phyloP scores from a whole-genome alignment of 2,797 vertebrate genomes.

The Brachyalestes nurse region DNA sequence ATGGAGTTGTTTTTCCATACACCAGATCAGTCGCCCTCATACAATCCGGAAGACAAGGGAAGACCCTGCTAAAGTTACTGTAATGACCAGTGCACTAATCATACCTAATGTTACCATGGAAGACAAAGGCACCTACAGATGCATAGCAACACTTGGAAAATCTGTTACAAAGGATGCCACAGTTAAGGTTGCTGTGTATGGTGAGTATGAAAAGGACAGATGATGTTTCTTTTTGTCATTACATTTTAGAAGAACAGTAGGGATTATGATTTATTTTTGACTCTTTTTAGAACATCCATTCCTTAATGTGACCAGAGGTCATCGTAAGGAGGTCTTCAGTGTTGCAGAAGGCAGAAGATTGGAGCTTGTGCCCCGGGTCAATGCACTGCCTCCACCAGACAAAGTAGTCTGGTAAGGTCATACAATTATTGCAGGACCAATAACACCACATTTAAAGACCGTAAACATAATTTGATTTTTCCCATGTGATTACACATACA shows the following conservation, averaged over 20 bases:
- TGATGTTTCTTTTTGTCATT: background rate
- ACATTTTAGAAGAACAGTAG: background rate
- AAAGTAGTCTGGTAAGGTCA: slow-evolving; percentile 77
- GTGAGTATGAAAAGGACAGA: slow-evolving; percentile 70
- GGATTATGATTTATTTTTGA: slow-evolving; percentile 4
- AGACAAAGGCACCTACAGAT: slow-evolving; percentile 81
- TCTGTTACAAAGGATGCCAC: slow-evolving; percentile 45
- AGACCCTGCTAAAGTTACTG: fast-evolving
- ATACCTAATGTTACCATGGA: slow-evolving; percentile 79
- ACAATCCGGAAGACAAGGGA: fast-evolving
- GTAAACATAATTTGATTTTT: background rate
- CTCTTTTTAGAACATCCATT: slow-evolving; percentile 82
- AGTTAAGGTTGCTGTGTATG: slow-evolving; percentile 73
- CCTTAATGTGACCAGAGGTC: slow-evolving; percentile 75
- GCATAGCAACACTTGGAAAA: slow-evolving; percentile 66
- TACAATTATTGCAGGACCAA: background rate
- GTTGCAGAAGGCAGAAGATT: slow-evolving; percentile 71
- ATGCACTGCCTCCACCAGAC: slow-evolving; percentile 80
- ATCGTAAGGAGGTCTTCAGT: slow-evolving; percentile 49
- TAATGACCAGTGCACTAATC: slow-evolving; percentile 67
- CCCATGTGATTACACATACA: background rate
- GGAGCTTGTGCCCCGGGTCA: slow-evolving; percentile 80
- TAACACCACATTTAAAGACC: background rate
- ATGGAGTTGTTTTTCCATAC: background rate
- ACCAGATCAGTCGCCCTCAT: slow-evolving; percentile 64